Evolutionary conservation across 1,140 invertebrate species (phyloP).

Genomic region (Lepidurus packardi): DNA sequence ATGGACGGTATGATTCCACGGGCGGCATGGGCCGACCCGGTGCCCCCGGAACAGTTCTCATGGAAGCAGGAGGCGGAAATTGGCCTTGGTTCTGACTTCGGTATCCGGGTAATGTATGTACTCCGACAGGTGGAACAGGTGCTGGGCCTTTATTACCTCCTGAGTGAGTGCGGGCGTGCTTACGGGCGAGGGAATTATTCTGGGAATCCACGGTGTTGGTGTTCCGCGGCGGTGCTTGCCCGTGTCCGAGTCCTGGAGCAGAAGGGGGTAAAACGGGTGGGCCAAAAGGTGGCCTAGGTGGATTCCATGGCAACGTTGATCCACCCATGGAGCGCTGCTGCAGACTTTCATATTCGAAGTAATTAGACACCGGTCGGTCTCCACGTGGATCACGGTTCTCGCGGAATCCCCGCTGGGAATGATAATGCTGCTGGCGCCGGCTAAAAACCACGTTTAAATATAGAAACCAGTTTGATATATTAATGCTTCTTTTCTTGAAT

Average conservation of each 20-base stretch:
- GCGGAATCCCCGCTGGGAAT: constrained; percentile 61
- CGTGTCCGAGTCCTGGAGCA: background rate
- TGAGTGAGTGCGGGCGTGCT: background rate
- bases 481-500: background rate
- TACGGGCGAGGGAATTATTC: background rate
- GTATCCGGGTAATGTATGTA: background rate
- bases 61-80: background rate
- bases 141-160: background rate
- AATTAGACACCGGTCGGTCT: constrained; percentile 66
- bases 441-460: constrained; percentile 44
- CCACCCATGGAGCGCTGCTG: constrained; percentile 43
- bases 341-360: constrained; percentile 74
- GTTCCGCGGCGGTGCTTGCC: background rate
- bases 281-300: background rate
- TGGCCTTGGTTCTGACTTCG: constrained; percentile 3
- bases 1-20: background rate
- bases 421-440: constrained; percentile 64
- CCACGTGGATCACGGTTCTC: constrained; percentile 48
- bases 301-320: constrained; percentile 1
- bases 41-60: background rate
- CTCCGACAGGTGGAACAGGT: background rate
- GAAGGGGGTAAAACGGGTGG: background rate
- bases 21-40: background rate
- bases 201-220: background rate
- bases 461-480: constrained; percentile 9